These are phyloP conservation scores for Mus pahari DNA, from an alignment of 2,113 vertebrate species.

Conservation along the genomic window DNA sequence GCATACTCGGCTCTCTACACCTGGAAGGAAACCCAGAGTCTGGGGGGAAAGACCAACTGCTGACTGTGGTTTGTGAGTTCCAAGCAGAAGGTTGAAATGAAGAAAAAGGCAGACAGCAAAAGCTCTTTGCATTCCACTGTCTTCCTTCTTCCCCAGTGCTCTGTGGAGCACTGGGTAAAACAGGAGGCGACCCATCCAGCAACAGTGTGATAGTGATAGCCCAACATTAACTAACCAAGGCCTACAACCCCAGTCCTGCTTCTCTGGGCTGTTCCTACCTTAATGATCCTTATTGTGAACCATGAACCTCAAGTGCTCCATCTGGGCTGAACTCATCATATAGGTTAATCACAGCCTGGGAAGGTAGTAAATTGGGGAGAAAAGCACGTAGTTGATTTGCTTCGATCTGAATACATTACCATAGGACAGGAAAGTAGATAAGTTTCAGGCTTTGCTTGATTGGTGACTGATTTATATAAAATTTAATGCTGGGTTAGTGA, in stretches of 20 bases:
- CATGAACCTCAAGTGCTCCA: background rate
- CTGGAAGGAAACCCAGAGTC: background rate
- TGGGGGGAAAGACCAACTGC: background rate
- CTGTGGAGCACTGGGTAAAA: background rate
- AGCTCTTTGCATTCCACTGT: background rate
- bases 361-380: background rate
- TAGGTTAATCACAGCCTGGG: background rate
- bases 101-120: background rate
- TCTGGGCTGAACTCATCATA: background rate
- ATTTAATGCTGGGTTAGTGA: background rate
- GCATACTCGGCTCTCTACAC: background rate
- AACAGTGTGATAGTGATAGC: background rate
- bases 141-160: background rate
- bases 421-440: background rate
- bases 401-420: background rate
- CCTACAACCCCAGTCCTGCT: accelerated
- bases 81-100: background rate
- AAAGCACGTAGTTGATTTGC: constrained; percentile 19
- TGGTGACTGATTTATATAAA: background rate
- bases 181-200: background rate
- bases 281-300: background rate
- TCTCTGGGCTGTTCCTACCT: background rate
- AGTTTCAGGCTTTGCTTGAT: background rate
- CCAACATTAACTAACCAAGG: background rate
- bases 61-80: too few species aligned